A percentile compares a stretch with the other conserved stretches of the same genome.
These are phyloP conservation scores for Prorops nasuta DNA, from an alignment of 1,140 invertebrate genomes.

Conservation along the genomic window DNA sequence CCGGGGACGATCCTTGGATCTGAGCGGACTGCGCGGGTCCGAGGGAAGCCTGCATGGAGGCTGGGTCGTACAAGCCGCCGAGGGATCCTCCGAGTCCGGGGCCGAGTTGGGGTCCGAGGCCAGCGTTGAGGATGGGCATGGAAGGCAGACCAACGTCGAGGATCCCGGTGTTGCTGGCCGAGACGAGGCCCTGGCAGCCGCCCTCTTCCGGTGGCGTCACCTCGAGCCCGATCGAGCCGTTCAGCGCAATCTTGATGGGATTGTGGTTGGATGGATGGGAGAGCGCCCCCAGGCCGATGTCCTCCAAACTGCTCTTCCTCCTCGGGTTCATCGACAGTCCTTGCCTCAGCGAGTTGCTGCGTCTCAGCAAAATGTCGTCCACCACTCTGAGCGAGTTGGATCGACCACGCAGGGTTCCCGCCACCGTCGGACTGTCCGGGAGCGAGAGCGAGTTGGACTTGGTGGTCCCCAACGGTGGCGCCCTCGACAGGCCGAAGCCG, in stretches of 20 bases:
- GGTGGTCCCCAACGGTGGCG: conserved; percentile 74
- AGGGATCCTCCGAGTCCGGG: conserved; percentile 54
- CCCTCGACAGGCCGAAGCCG: conserved; percentile 65
- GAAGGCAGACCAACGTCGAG: conserved; percentile 61
- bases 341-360: conserved; percentile 81
- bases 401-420: conserved; percentile 71
- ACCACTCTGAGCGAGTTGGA: conserved; percentile 82
- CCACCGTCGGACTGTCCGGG: conserved; percentile 81
- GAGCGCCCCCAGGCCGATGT: conserved; percentile 68
- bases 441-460: conserved; percentile 86
- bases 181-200: conserved; percentile 49
- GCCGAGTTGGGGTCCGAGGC: conserved; percentile 21
- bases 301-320: conserved; percentile 80
- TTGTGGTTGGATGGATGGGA: conserved; percentile 63
- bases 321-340: conserved; percentile 63
- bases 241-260: conserved; percentile 80
- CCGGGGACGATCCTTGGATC: conserved; percentile 54
- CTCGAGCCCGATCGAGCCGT: conserved; percentile 82
- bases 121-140: conserved; percentile 32
- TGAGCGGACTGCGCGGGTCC: conserved; percentile 32
- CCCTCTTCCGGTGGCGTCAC: conserved; percentile 79
- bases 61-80: conserved; percentile 47
- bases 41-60: conserved; percentile 31
- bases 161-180: conserved; percentile 59
- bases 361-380: conserved; percentile 78